Conservation (phyloP, 2,797 vertebrate species). For the Hyperoplus lanceolatus region DNA sequence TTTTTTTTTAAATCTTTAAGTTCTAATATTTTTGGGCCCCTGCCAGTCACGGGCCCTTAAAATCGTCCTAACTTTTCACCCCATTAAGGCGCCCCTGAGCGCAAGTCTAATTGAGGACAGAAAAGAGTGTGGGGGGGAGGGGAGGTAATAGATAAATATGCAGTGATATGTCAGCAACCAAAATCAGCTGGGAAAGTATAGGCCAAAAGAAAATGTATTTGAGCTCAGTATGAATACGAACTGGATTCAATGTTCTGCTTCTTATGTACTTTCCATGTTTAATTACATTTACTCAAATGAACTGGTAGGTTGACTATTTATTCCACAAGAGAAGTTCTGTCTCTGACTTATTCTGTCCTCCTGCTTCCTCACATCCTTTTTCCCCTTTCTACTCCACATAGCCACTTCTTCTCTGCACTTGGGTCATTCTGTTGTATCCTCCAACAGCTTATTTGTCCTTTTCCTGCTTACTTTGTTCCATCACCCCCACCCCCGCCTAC, state of each 20-base stretch:
- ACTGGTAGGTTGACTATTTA: background rate
- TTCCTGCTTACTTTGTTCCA: constrained; percentile 60
- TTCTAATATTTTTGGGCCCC: too few relatives aligned
- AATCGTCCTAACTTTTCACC: too few relatives aligned
- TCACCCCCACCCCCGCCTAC: constrained; percentile 45
- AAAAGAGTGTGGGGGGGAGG: background rate
- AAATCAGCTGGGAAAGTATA: background rate
- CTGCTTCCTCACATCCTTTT: background rate
- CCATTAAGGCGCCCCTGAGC: background rate
- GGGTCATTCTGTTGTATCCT: constrained; percentile 67
- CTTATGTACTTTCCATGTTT: background rate
- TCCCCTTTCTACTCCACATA: background rate
- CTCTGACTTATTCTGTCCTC: background rate
- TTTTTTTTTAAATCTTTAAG: too few relatives aligned
- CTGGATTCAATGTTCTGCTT: background rate
- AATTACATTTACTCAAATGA: background rate
- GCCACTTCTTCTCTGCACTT: constrained; percentile 23
- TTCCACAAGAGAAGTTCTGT: constrained; percentile 2
- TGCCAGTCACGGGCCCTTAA: too few relatives aligned
- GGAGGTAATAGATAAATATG: background rate
- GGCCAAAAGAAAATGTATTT: background rate
- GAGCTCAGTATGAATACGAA: background rate
- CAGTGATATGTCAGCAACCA: background rate
- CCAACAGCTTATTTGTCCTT: constrained; percentile 63
- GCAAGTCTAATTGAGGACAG: constrained; percentile 34